Evolutionary conservation across 2,113 vertebrate species (phyloP), one percentile per base, ranked within the genome.

Genomic region (Hippocampus barbouri): DNA sequence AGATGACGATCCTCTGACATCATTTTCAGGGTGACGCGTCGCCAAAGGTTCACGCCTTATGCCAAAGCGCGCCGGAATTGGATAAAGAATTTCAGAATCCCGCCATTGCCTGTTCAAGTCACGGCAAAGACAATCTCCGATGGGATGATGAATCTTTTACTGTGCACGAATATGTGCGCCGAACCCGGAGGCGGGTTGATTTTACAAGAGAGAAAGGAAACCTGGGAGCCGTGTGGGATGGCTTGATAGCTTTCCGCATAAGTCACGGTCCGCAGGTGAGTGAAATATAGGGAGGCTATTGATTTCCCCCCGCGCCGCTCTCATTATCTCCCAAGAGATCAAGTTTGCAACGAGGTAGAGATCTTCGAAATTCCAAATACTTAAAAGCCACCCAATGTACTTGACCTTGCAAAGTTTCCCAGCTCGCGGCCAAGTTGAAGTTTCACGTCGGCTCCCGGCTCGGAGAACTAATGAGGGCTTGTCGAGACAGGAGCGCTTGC

Each of bases 401-500:
- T 76, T 86, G 85, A 90, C 88, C 85, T 86, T 88, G 87, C 78
- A 82, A 90, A 89, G 82, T 89, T 88, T 79, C 69, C 74, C 68
- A 76, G 73, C 76, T 86, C 5, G 49, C 72, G 78, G 81, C 79
- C 70, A 84, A 89, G 78, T 79, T 85, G 3, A 89, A 86, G 87
- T 90, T 85, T 76, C 67, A 73, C 82, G 80, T 59, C 57, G 49
- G 61, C 84, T 77, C 72, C 68, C 34, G 74, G 84, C 80, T n/a
- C 72, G 70, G 72, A 27, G 40, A 83, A 84, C 82, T 86, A 89
- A 90, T 87, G 87, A 90, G 86, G 77, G 68, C 77, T 76, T 82
- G 82, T 61, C 20, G 76, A 81, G 74, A 79, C 80, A 82, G 70
- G 74, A 57, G 84, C 30, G 63, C 18, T 34, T 20, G 69, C 81